Base-by-base conservation (phyloP, 1,140 invertebrate species). In the Drosophila murphyi region DNA sequence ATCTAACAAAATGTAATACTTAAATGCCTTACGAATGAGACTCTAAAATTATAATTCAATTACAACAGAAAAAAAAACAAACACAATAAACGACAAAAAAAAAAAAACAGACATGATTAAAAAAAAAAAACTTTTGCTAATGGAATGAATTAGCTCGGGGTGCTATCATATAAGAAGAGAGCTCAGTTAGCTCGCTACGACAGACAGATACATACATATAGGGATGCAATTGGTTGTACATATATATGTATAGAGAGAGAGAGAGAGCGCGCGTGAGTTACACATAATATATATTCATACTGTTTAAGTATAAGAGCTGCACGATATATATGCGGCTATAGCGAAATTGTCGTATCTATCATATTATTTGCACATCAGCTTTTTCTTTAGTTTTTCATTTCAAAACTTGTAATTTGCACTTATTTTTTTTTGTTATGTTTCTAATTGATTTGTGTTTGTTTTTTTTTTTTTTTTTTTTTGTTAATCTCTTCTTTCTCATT, bases 1-100 rank as follows among this genome's bases (percentile, higher is more conserved):
- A 65, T 68, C 67, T 55, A 82, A 82, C 80, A 75, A 55, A 79
- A 43, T 75, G 34, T 88, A 86, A 86, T 86, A 88, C 82, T 86
- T 75, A 62, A 68, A 80, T 82, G 70, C 71, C 68, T 73, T 70
- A 52, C 57, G 68, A 59, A 80, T 47, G 45, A 65, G 63, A 68
- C 64, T 76, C 63, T 76, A 73, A 73, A 62, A 69, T 32, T 47
- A 52, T 48, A 50, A 61, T 37, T 57, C 8, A 72, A 63, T 73
- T 43, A 47, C 45, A 65, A 62, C 50, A 56, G 47, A 54, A 35
- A 55, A 65, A 67, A 61, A 41, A 59, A 54, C 41, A 43, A 65
- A 54, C 47, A 67, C 29, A 64, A 57, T 31, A 56, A 43, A 48
- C 35, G 4, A 37, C 35, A 12, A 47, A 56, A 51, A 47, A 56